A percentile compares a stretch with the other conserved stretches of the same genome.
Evolutionary conservation across 2,113 vertebrate species (phyloP).

Genomic region (Danionella cerebrum): DNA sequence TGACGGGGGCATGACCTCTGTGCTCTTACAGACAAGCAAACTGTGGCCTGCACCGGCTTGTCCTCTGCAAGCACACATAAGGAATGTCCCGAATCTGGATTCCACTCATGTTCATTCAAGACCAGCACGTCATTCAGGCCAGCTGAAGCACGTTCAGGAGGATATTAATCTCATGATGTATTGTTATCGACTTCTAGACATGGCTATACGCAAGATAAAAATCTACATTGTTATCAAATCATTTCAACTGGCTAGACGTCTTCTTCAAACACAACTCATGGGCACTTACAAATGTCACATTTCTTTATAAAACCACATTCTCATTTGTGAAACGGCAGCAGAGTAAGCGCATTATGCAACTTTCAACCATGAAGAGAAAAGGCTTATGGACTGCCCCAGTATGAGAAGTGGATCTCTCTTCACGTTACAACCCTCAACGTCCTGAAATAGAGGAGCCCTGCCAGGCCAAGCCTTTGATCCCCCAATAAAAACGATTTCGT

Average conservation of each 20-base stretch:
- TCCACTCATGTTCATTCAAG: slow-evolving; percentile 17
- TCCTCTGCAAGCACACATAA: slow-evolving; percentile 16
- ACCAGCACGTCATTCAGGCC: neutral
- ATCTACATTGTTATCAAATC: too few species aligned
- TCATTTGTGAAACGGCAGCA: too few species aligned
- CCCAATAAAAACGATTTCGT: slow-evolving; percentile 53
- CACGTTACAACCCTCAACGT: slow-evolving; percentile 46
- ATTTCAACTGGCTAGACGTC: too few species aligned
- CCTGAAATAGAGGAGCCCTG: slow-evolving; percentile 49
- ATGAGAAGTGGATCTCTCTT: slow-evolving; percentile 22
- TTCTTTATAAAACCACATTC: too few species aligned
- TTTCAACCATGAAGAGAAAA: slow-evolving; percentile 6
- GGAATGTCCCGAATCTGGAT: slow-evolving; percentile 39
- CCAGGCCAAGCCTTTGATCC: slow-evolving; percentile 46
- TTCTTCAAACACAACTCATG: too few species aligned
- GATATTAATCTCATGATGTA: slow-evolving; percentile 14
- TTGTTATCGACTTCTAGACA: too few species aligned
- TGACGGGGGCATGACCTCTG: slow-evolving; percentile 8
- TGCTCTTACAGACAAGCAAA: slow-evolving; percentile 23
- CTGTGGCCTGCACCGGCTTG: slow-evolving; percentile 45
- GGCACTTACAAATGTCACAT: too few species aligned
- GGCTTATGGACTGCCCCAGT: slow-evolving; percentile 38
- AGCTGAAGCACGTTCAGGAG: neutral
- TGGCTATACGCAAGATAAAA: too few species aligned
- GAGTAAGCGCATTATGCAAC: neutral